Conservation (phyloP, 1,140 invertebrate species). For the Euura lappo region DNA sequence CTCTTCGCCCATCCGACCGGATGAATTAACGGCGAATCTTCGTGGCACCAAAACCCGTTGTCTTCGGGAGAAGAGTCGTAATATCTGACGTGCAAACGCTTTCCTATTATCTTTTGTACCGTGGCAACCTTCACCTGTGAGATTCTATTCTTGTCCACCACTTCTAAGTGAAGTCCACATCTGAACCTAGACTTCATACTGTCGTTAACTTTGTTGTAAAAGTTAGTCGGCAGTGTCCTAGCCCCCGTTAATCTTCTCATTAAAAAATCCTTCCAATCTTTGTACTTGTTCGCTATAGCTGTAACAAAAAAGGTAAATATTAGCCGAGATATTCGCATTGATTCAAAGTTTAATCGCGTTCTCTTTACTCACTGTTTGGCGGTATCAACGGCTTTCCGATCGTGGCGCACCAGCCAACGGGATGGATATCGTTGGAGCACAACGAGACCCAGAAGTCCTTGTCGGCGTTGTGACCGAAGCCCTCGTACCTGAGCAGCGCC, state of each 20-base stretch:
- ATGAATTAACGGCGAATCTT: conserved; percentile 93
- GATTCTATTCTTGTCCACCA: conserved; percentile 95
- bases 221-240: conserved; percentile 89
- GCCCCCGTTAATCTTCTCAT: conserved; percentile 91
- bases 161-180: conserved; percentile 85
- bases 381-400: conserved; percentile 93
- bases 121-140: conserved; percentile 91
- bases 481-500: conserved; percentile 92
- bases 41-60: conserved; percentile 94
- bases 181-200: conserved; percentile 83
- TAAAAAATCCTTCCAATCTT: conserved; percentile 95
- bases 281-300: conserved; percentile 88
- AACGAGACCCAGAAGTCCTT: conserved; percentile 97
- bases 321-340: background rate
- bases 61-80: conserved; percentile 80
- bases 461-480: conserved; percentile 84
- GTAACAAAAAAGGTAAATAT: conserved; percentile 30
- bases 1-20: conserved; percentile 91
- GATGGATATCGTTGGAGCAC: conserved; percentile 91
- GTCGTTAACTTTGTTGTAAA: conserved; percentile 85
- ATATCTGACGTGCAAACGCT: conserved; percentile 89
- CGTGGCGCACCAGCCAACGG: conserved; percentile 96
- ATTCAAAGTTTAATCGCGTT: conserved; percentile 14
- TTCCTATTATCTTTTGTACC: conserved; percentile 89
- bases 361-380: conserved; percentile 72